Evolutionary conservation across 2,888 invertebrate genomes (phyloP).

Genomic region (Callyntrura guangdongensis): DNA sequence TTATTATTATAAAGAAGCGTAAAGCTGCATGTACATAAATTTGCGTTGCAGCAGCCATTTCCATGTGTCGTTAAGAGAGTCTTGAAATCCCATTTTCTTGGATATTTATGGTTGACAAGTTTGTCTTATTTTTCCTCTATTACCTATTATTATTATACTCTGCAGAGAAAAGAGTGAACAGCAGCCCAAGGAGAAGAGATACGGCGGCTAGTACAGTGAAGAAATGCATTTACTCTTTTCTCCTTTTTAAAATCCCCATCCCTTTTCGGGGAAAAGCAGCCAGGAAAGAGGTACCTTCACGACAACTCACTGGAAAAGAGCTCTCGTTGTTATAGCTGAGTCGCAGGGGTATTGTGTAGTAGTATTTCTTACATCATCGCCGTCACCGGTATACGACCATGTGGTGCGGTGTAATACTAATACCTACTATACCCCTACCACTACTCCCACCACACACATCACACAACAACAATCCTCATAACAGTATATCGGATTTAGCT

Average conservation of each 20-base stretch:
- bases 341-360: not conserved
- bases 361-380: not conserved
- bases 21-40: not conserved
- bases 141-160: constrained; percentile 52
- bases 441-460: not conserved
- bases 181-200: not conserved
- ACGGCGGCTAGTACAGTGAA: not conserved
- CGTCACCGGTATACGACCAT: not conserved
- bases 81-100: constrained; percentile 78
- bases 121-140: constrained; percentile 73
- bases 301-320: not conserved
- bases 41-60: constrained; percentile 38
- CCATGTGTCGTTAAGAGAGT: constrained; percentile 77
- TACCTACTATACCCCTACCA: not conserved
- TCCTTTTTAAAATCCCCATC: constrained; percentile 3
- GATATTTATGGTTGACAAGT: constrained; percentile 80
- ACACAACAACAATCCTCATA: constrained; percentile 39
- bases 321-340: not conserved
- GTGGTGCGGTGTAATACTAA: constrained; percentile 10
- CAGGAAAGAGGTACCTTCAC: not conserved
- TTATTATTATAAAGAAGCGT: not conserved
- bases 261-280: not conserved
- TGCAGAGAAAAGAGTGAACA: not conserved
- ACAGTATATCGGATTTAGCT: constrained; percentile 35
- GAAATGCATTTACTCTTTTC: not conserved